Base-by-base conservation (phyloP, 2,888 invertebrate species). In the Diabrotica balteata region DNA sequence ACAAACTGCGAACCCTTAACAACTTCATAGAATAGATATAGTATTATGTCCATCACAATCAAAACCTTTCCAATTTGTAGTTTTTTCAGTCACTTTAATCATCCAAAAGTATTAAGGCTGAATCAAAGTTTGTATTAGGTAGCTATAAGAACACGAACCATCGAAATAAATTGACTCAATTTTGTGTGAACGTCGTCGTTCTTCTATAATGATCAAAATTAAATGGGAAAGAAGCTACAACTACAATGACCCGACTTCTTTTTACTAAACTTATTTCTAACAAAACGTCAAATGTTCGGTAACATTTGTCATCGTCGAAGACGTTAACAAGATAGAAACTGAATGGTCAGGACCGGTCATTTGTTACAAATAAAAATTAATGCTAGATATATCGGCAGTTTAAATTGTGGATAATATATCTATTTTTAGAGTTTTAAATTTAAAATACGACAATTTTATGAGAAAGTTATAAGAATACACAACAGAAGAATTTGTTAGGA, bases 211-310 rank as follows among this genome's bases (percentile, higher is more conserved):
- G 54, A 58, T 47, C 32, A n/a, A 55, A 63, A 63, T 63, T 57
- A 57, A 64, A 64, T 59, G 64, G 64, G 51, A 59, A 45, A 64
- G 46, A 9, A 58, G 58, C 46, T 52, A 63, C 51, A 57, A 63
- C 51, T 51, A 64, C 58, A 64, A 59, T 58, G 52, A 59, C 58
- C 45, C 52, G 32, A 63, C 17, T 52, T 53, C 46, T 64, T 64
- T 58, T 52, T 58, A 22, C 11, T 42, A 45, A 58, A n/a, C 42
- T 43, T 45, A 22, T 64, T 64, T 59, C 52, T 52, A 47, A 57
- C 53, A 51, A 63, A 57, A 63, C 42, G 58, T 59, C 51, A 59
- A 22, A 51, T 42, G 43, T 58, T 63, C 57, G 32, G 57, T 63
- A 58, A 64, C 63, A 57, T 50, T 58, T 58, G 57, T 57, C 51